phyloP scores from a whole-genome alignment of 2,113 vertebrate genomes.

The Pterocles burchelli region DNA sequence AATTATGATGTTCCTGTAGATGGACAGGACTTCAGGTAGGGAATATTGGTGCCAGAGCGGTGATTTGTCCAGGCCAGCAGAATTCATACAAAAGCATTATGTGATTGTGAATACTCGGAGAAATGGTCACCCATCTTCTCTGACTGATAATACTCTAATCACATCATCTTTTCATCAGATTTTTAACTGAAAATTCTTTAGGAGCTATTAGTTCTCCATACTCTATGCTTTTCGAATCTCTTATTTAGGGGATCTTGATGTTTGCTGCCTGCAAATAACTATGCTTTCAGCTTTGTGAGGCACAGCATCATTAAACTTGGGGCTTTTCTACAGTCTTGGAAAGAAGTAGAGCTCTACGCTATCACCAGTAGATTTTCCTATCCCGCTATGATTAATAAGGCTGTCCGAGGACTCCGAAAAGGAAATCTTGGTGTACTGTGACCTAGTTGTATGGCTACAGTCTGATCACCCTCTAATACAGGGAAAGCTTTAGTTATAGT shows the following conservation, averaged over 20 bases:
- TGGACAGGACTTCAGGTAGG: neutral
- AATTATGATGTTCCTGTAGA: neutral
- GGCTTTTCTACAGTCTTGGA: neutral
- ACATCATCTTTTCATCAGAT: neutral
- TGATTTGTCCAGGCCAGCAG: neutral
- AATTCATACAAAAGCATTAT: neutral
- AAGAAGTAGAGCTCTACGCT: neutral
- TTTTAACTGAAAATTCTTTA: neutral
- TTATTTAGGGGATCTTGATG: neutral
- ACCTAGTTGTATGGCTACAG: neutral
- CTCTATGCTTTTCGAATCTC: rapidly evolving
- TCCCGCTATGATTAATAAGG: neutral
- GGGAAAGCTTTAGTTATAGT: neutral
- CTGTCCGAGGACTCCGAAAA: neutral
- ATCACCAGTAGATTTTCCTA: neutral
- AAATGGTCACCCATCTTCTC: neutral
- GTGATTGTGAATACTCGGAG: neutral
- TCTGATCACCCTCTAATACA: neutral
- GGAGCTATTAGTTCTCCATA: neutral
- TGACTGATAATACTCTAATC: neutral
- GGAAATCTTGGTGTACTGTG: neutral
- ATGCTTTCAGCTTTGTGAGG: neutral
- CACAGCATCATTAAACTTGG: neutral
- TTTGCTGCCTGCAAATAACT: neutral
- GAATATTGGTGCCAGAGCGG: neutral